Base-by-base conservation (phyloP, 2,888 invertebrate genomes). In the Dichetophora obliterata region DNA sequence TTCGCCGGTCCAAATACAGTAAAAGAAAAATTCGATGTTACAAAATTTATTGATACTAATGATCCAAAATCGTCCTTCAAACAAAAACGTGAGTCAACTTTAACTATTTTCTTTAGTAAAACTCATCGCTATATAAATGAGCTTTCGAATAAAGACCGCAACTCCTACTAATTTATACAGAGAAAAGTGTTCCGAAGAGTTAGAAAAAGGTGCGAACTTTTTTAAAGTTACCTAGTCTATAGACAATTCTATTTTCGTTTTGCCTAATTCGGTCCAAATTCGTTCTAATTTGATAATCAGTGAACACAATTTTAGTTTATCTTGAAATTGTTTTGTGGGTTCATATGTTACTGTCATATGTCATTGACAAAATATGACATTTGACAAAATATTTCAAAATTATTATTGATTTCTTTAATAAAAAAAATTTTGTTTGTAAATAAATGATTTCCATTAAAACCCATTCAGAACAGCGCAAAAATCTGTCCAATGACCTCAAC, bases 1-100 rank as follows among this genome's bases (percentile, higher is more conserved):
- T 95, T 96, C 89, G 94, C 94, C 89, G 93, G 92, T 91, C 91
- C 91, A 88, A 89, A 88, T 81, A 89, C 90, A 79, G 91, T 91
- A 83, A 88, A 86, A 81, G 88, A 88, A 31, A 91, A 91, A 85
- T 93, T 92, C 90, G 91, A 92, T 90, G 91, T 93, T 86, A 90
- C 91, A 84, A 90, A 90, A 75, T 89, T 92, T 80, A 90, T 91
- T 81, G 88, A 88, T 83, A 86, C 85, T 54, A 85, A 82, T 80
- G 82, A 82, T 72, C 84, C 84, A 43, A 85, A 87, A 68, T 89
- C 88, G 77, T 85, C 88, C 72, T 85, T 85, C 71, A 88, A 87
- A 77, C 85, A 85, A 78, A 88, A 85, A 79, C 82, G 86, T 86
- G 78, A 74, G 84, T 78, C 6, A 5, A n/a, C 16, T 16, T 34